phyloP scores from a whole-genome alignment of 2,888 invertebrate species.

The Zhuqinia jingwanae region DNA sequence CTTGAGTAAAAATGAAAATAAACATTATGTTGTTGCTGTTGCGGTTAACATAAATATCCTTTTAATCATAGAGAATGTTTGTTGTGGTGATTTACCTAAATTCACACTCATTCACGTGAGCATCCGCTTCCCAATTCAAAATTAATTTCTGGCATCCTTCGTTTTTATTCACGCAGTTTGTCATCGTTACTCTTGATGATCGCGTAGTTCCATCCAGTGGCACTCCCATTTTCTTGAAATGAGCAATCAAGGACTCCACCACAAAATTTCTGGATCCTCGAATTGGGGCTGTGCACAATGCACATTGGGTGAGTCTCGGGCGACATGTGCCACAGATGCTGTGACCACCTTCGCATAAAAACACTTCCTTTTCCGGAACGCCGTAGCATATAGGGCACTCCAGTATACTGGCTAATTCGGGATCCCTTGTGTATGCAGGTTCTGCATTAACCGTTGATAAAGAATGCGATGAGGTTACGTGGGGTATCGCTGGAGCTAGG shows the following conservation, averaged over 20 bases:
- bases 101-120: too few relatives aligned
- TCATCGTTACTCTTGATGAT: too few relatives aligned
- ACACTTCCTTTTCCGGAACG: conserved; percentile 19
- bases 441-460: too few relatives aligned
- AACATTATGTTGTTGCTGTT: too few relatives aligned
- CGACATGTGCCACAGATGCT: conserved; percentile 23
- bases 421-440: not conserved
- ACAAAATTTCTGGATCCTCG: conserved; percentile 23
- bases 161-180: too few relatives aligned
- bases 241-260: not conserved
- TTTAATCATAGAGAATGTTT: too few relatives aligned
- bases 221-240: not conserved
- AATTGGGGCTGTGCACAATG: not conserved
- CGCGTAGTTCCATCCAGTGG: not conserved
- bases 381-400: conserved; percentile 44
- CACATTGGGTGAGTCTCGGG: not conserved
- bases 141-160: too few relatives aligned
- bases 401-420: not conserved
- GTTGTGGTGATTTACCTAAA: too few relatives aligned
- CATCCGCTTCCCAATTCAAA: too few relatives aligned
- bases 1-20: not conserved
- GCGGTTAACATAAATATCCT: too few relatives aligned
- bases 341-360: conserved; percentile 28
- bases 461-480: too few relatives aligned
- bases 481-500: too few relatives aligned